Base-by-base conservation (phyloP, 2,797 vertebrate species). In the Pipistrellus pipistrellus region DNA sequence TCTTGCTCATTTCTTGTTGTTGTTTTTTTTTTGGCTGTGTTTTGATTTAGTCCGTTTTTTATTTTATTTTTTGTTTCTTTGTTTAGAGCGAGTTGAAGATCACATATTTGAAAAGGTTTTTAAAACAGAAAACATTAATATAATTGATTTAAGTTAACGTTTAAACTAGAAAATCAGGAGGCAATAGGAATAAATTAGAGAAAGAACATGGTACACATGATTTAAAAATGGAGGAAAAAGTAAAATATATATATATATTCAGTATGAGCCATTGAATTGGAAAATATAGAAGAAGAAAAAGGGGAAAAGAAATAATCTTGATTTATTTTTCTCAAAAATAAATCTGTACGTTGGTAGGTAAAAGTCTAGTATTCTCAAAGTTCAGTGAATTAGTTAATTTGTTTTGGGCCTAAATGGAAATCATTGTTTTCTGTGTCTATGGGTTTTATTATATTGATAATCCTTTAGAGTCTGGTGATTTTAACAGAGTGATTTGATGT, bases 1-100 rank as follows among this genome's bases (percentile, higher is more conserved):
- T 27, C 15, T 85, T 91, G 83, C 68, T 84, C 44, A 94, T 93
- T 72, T 97, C 71, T 91, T 97, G 80, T 32, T 51, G 9, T 44
- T 44, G 44, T 94, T 71, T 15, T 23, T 64, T 57, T 64, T 64
- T 64, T 38, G 41, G 77, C 41, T 81, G 84, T 35, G 17, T 90
- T 97, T 93, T 84, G 51, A 46, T 64, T 76, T 53, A 25, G 2
- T 13, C 6, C 27, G 6, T 62, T 13, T 59, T 27, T 55, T 3
- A 2, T 53, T 55, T 55, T 57, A 5, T 51, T 57, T 3, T 57
- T 23, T 57, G 2, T 46, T 27, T 35, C 64, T 69, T 35, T 27
- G 53, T 64, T 46, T 35, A 13, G 20, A 75, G 48, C 14, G 59
- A 88, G n/a, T 44, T 77, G 72, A 73, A 91, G 59, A 87, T 44